These are phyloP conservation scores for Myotis lucifugus DNA, from an alignment of 2,113 vertebrate species.

Conservation along the genomic window DNA sequence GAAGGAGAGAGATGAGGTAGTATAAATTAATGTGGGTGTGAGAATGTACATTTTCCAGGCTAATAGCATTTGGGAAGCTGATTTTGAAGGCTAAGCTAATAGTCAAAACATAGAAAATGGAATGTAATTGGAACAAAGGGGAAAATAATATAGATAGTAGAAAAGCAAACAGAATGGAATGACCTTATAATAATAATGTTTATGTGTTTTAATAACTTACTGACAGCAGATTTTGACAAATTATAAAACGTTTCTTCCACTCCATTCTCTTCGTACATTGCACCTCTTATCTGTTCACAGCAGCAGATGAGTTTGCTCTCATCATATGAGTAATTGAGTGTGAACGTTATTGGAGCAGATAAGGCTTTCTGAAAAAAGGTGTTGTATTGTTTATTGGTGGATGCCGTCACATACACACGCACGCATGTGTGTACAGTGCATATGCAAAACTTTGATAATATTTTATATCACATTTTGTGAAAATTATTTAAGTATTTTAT, in stretches of 20 bases:
- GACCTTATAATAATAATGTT: neutral
- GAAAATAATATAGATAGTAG: neutral
- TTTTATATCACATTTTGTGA: neutral
- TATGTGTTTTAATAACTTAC: conserved; percentile 14
- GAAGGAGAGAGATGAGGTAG: neutral
- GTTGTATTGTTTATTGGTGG: neutral
- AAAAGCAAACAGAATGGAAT: neutral
- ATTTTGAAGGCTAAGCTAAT: conserved; percentile 26
- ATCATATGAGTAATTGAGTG: neutral
- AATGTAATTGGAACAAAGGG: conserved; percentile 41
- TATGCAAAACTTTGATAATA: neutral
- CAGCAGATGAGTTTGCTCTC: neutral
- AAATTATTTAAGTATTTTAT: conserved; percentile 51
- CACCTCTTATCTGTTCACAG: neutral
- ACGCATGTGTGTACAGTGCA: too few relatives aligned
- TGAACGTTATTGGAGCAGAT: conserved; percentile 42
- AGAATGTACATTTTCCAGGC: neutral
- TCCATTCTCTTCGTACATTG: neutral
- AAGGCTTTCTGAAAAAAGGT: neutral
- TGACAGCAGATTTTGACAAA: conserved; percentile 34
- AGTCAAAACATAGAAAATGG: neutral
- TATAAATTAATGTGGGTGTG: neutral
- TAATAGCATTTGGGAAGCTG: conserved; percentile 16
- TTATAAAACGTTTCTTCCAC: neutral
- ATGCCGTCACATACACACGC: neutral